Evolutionary conservation across 1,140 invertebrate genomes (phyloP), one percentile per base, ranked within the genome.

Genomic region (Chironomus tepperi): DNA sequence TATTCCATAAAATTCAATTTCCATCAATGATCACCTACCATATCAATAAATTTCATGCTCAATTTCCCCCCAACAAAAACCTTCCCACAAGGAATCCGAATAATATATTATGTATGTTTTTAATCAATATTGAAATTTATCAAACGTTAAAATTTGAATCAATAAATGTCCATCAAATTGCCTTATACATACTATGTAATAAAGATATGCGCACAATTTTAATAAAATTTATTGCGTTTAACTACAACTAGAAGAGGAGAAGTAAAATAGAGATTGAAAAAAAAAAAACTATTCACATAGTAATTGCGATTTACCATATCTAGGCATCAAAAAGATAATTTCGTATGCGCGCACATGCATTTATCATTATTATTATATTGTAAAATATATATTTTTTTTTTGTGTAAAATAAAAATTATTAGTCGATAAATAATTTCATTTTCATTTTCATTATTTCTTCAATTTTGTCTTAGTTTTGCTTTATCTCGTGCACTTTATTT

Each of bases 251-350:
- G 12, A 12, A 57, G 47, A 57, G 12, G 47, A 12, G 12, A 57
- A 57, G 15, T 57, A n/a, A 15, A 57, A 57, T n/a, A 57, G 12
- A 57, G 47, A 57, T 57, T 57, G 47, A 57, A 57, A 5, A 57
- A n/a, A n/a, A 57, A 57, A n/a, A 57, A 57, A 57, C n/a, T 34
- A 34, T 34, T 34, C 24, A 34, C 24, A 34, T 34, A 34, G 24
- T 34, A 57, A 57, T 57, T 57, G 47, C 47, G 15, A n/a, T 57
- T 57, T 12, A 12, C 43, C 47, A 57, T 57, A 57, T 57, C n/a
- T 12, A 57, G 47, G n/a, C 47, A 57, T 57, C 47, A 57, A 57
- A n/a, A 57, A 57, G 47, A 57, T 57, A 57, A 57, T 57, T 57
- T 57, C 12, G 47, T 15, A 15, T 57, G 47, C 47, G 12, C 15